These are phyloP conservation scores for Myanophis thanlyinensis DNA, from an alignment of 2,113 vertebrate genomes.

Conservation along the genomic window DNA sequence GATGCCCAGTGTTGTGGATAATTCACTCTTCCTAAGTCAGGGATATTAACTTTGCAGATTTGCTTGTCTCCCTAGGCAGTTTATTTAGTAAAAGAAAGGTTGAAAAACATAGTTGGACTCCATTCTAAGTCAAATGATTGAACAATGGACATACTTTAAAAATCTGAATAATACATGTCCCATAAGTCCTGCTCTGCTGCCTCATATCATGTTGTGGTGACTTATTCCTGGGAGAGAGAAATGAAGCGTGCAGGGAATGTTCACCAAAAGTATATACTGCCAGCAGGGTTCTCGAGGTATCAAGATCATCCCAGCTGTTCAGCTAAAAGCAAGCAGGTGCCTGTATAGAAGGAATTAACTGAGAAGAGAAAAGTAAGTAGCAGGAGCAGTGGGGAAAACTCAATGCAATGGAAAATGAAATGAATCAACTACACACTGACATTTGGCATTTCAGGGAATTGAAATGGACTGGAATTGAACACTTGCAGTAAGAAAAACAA, in stretches of 20 bases:
- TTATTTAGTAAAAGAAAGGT: neutral
- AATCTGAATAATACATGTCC: neutral
- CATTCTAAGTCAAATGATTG: neutral
- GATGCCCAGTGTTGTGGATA: conserved; percentile 10
- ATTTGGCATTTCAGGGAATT: neutral
- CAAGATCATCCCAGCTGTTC: neutral
- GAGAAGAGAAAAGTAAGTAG: neutral
- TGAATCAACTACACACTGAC: neutral
- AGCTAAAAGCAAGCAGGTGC: neutral
- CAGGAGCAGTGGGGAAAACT: neutral
- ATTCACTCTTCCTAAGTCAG: neutral
- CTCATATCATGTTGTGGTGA: neutral
- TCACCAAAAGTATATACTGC: neutral
- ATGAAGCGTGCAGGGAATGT: neutral
- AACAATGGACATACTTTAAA: conserved; percentile 7
- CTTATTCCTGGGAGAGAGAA: neutral
- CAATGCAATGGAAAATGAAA: neutral
- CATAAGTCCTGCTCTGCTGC: neutral
- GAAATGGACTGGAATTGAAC: neutral
- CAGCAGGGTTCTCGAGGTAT: neutral
- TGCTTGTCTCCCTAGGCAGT: neutral
- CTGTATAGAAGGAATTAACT: neutral
- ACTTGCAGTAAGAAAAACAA: neutral
- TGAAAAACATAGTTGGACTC: neutral
- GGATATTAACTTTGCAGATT: neutral